Evolutionary conservation across 2,797 vertebrate species (phyloP), one percentile per base, ranked within the genome.

Genomic region (Protosalanx chinensis): DNA sequence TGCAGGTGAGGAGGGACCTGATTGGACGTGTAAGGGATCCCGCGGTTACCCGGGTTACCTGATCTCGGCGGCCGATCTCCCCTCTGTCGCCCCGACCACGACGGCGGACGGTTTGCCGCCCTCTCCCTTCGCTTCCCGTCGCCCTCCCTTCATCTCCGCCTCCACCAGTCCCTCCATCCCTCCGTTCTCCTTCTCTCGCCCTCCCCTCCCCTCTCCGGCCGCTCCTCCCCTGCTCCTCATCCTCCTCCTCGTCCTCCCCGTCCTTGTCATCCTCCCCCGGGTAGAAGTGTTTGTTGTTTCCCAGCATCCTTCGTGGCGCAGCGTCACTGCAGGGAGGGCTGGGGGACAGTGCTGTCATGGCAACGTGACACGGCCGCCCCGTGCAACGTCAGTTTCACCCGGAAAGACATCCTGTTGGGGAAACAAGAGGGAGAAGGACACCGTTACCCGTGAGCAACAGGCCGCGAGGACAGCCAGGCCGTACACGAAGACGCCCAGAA

Each of bases 321-420:
- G 84, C 89, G 91, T 95, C 94, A 92, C 94, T 94, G 85, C 93
- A 92, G 85, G 89, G 92, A 83, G 89, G 93, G 89, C 92, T 92
- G 90, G 92, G 93, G 88, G 94, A 93, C 93, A 93, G 93, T 76
- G 88, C 85, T 77, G 88, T 93, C 93, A 90, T 91, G 90, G 90
- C 85, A 84, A 90, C 77, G 85, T 83, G 59, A 84, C 87, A 90
- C 86, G 87, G 81, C 88, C 82, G 83, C 90, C 91, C 88, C 88
- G 89, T 89, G 91, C 88, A 76, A 81, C 72, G 64, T 68, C 79
- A 93, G 91, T 91, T 86, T 91, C 90, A 76, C 89, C 91, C 91
- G 88, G 65, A 70, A 79, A 83, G 78, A 86, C 77, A 86, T 74
- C 84, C 87, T 86, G 85, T 61, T 82, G 86, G 71, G 85, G 78